Conservation (phyloP, 2,113 vertebrate genomes). For the Ochotona curzoniae region DNA sequence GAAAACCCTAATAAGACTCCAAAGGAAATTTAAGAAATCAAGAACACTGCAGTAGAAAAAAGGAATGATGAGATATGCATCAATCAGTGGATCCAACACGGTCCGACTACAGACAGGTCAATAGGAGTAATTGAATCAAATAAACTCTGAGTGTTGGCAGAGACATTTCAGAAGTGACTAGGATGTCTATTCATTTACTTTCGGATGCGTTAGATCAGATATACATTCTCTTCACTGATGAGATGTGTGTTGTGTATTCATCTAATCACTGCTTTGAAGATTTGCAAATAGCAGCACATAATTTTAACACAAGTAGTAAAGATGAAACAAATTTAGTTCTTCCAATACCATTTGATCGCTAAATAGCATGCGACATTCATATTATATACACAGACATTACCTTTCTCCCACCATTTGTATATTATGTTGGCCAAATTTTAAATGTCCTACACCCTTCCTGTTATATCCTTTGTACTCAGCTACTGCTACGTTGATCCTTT, state of each 20-base stretch:
- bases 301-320: not conserved
- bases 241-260: not conserved
- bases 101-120: not conserved
- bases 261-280: not conserved
- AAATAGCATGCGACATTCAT: not conserved
- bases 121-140: not conserved
- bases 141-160: not conserved
- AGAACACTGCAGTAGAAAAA: not conserved
- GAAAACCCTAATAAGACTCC: not conserved
- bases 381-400: not conserved
- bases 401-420: not conserved
- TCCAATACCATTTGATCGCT: conserved; percentile 6
- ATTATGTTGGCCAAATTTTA: not conserved
- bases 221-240: not conserved
- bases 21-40: conserved; percentile 16
- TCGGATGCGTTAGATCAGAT: not conserved
- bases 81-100: not conserved
- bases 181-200: not conserved
- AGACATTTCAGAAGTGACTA: not conserved
- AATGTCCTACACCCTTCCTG: not conserved
- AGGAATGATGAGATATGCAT: not conserved
- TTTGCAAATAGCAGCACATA: not conserved
- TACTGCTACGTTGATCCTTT: not conserved
- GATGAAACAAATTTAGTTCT: not conserved
- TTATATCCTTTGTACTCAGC: not conserved